Conservation (phyloP, 2,113 vertebrate species). For the Vimba vimba region DNA sequence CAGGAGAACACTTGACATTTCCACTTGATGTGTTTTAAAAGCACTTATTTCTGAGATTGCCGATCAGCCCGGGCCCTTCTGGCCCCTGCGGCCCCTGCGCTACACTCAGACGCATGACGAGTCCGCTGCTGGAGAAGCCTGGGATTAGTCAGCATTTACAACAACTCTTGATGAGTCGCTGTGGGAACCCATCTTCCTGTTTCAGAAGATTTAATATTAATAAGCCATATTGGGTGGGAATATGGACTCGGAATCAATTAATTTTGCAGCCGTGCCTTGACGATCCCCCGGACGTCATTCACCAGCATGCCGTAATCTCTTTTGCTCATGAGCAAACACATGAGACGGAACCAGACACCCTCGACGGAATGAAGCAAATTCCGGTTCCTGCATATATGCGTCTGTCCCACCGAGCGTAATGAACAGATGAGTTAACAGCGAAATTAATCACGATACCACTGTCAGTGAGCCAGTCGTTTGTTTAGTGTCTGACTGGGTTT, state of each 20-base stretch:
- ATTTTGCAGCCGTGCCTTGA: constrained; percentile 22
- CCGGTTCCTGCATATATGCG: not conserved
- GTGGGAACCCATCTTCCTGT: constrained; percentile 18
- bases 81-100: not conserved
- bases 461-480: constrained; percentile 38
- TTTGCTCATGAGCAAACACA: constrained; percentile 26
- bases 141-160: constrained; percentile 38
- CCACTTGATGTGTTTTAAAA: constrained; percentile 40
- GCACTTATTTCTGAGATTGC: constrained; percentile 32
- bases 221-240: constrained; percentile 41
- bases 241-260: constrained; percentile 15
- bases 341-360: not conserved
- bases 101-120: constrained; percentile 1
- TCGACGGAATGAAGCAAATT: not conserved
- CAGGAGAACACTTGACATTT: constrained; percentile 54
- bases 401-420: constrained; percentile 12
- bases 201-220: constrained; percentile 41
- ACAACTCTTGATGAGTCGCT: constrained; percentile 32
- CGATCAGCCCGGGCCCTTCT: constrained; percentile 7
- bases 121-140: not conserved
- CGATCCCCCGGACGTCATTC: constrained; percentile 2
- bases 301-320: constrained; percentile 14
- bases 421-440: constrained; percentile 31
- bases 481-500: constrained; percentile 46
- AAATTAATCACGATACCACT: constrained; percentile 32